Evolutionary conservation across 2,113 vertebrate genomes (phyloP).

Genomic region (Odontophorus gujanensis): DNA sequence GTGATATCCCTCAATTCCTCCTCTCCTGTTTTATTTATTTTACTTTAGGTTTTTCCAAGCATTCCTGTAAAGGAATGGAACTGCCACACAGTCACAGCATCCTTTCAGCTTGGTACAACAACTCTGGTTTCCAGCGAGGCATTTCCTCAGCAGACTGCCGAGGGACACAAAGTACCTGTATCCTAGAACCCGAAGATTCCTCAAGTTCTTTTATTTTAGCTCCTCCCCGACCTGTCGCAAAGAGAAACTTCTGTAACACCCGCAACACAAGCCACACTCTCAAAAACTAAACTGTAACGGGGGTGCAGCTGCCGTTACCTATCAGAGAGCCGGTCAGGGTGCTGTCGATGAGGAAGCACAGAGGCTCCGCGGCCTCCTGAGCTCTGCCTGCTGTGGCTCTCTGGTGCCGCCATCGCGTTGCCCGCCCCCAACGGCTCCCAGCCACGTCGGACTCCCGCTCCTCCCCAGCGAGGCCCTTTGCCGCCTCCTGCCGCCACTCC

Average conservation of each 20-base stretch:
- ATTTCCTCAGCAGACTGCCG: accelerated
- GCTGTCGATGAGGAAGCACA: constrained; percentile 80
- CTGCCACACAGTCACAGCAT: not conserved
- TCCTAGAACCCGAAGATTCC: constrained; percentile 84
- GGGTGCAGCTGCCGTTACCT: constrained; percentile 70
- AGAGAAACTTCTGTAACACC: not conserved
- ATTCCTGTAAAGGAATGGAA: not conserved
- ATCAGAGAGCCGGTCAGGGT: constrained; percentile 81
- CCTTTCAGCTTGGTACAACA: not conserved
- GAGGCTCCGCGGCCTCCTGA: not conserved
- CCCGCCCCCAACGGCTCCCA: not conserved
- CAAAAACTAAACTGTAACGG: not conserved
- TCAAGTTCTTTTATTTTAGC: constrained; percentile 90
- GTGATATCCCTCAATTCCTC: not conserved
- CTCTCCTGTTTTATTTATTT: too few species aligned
- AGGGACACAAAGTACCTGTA: constrained; percentile 81
- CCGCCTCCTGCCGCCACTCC: not conserved
- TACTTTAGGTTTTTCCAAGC: not conserved
- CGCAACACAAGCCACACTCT: not conserved
- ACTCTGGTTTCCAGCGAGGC: not conserved
- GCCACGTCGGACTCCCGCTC: not conserved
- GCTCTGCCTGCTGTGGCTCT: not conserved
- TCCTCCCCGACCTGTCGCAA: constrained; percentile 87
- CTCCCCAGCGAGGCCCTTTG: not conserved
- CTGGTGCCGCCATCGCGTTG: not conserved